Conservation (phyloP, 1,140 invertebrate species). For the Tetramorium alpestre region DNA sequence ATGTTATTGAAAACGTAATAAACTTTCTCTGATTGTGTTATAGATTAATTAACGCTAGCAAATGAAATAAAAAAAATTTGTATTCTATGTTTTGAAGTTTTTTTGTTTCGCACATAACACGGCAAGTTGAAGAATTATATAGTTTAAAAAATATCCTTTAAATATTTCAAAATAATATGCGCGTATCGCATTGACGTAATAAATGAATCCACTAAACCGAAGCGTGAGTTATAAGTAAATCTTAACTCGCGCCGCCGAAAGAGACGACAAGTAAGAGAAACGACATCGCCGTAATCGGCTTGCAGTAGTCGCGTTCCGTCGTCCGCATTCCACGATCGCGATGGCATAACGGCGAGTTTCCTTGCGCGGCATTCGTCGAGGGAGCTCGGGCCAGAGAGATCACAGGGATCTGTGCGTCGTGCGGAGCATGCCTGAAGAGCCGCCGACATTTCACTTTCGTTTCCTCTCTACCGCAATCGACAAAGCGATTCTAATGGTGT, state of each 20-base stretch:
- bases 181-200: background rate
- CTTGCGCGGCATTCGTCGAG: conserved; percentile 1
- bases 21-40: background rate
- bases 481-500: conserved; percentile 36
- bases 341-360: conserved; percentile 38
- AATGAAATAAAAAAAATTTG: background rate
- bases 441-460: conserved; percentile 58
- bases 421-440: conserved; percentile 25
- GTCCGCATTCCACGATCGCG: conserved; percentile 46
- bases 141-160: background rate
- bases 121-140: background rate
- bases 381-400: conserved; percentile 19
- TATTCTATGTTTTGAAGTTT: background rate
- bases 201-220: background rate
- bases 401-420: conserved; percentile 8
- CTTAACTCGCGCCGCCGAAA: background rate
- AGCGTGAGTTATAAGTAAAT: background rate
- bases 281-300: conserved; percentile 9
- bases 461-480: background rate
- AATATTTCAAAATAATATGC: background rate
- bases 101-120: background rate
- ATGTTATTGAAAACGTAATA: background rate
- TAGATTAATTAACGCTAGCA: background rate
- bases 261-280: background rate
- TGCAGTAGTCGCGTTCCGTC: conserved; percentile 37